Percentiles rank a stretch among this genome's conserved stretches.
phyloP scores from a whole-genome alignment of 2,888 invertebrate genomes.

The Drosophila pullipes region DNA sequence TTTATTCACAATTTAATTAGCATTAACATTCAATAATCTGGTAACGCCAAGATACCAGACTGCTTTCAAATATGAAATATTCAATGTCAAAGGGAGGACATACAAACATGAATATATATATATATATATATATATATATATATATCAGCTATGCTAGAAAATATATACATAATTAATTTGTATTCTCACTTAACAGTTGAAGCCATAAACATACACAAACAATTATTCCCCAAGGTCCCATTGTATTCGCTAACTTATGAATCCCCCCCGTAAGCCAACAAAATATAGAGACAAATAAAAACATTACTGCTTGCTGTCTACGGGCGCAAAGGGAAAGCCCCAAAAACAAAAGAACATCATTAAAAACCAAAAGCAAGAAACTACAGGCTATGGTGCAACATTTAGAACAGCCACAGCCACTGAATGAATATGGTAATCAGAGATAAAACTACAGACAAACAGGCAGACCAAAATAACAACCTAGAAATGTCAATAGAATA shows the following conservation, averaged over 20 bases:
- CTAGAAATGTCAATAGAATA: slow-evolving; percentile 75
- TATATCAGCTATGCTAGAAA: not conserved
- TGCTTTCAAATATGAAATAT: not conserved
- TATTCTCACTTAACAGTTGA: slow-evolving; percentile 17
- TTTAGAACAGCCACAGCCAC: slow-evolving; percentile 32
- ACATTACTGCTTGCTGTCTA: slow-evolving; percentile 2
- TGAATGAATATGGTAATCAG: slow-evolving; percentile 22
- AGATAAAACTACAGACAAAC: slow-evolving; percentile 20
- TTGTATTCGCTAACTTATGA: slow-evolving; percentile 26
- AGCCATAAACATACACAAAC: slow-evolving; percentile 38
- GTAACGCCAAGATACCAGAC: not conserved
- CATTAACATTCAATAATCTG: not conserved
- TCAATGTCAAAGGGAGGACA: slow-evolving; percentile 1
- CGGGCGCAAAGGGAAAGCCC: slow-evolving; percentile 3
- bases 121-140: no score
- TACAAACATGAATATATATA: not conserved
- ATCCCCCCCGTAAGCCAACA: slow-evolving; percentile 19
- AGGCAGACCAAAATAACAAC: slow-evolving; percentile 43
- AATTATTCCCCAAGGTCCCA: slow-evolving; percentile 40
- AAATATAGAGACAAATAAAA: slow-evolving; percentile 12
- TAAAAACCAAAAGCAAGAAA: slow-evolving; percentile 9
- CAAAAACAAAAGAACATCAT: slow-evolving; percentile 4
- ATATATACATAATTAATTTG: slow-evolving; percentile 22
- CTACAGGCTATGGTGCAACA: slow-evolving; percentile 14
- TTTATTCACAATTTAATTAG: not conserved